A percentile compares a stretch with the other conserved stretches of the same genome.
These are phyloP conservation scores for Columba janthina DNA, from an alignment of 2,113 vertebrate genomes.

Conservation along the genomic window DNA sequence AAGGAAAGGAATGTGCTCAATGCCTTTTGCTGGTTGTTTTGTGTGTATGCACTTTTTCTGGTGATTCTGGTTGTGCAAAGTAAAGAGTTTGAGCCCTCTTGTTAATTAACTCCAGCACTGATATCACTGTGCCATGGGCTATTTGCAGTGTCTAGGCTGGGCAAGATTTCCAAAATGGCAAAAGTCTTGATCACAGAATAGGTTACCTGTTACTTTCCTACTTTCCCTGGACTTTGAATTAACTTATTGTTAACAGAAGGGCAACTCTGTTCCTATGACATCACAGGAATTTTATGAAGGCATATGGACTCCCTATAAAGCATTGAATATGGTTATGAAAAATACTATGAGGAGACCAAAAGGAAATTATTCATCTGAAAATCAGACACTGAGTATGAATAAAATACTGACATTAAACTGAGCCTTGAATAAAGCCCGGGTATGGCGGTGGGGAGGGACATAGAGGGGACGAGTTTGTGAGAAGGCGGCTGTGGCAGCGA, in stretches of 20 bases:
- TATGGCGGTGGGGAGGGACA: rapidly evolving
- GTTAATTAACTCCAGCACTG: neutral
- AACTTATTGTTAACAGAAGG: neutral
- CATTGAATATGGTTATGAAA: neutral
- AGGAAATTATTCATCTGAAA: neutral
- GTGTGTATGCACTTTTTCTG: neutral
- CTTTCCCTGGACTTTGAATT: neutral
- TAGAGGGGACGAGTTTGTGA: neutral
- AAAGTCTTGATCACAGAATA: neutral
- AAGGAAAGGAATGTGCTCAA: neutral
- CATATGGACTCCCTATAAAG: neutral
- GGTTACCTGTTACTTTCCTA: neutral
- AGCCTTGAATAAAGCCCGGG: neutral
- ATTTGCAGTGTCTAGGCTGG: neutral
- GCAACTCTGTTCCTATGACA: neutral
- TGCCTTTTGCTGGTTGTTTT: neutral
- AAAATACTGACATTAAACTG: neutral
- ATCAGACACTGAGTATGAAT: neutral
- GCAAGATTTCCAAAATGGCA: neutral
- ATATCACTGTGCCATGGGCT: neutral
- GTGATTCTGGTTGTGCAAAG: neutral
- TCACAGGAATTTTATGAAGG: neutral
- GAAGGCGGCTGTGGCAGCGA: neutral
- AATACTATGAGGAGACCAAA: neutral
- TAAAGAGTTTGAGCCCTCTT: neutral